A percentile compares a stretch with the other conserved stretches of the same genome.
These are phyloP conservation scores for Lepeophtheirus salmonis DNA, from an alignment of 1,140 invertebrate genomes.

Conservation along the genomic window DNA sequence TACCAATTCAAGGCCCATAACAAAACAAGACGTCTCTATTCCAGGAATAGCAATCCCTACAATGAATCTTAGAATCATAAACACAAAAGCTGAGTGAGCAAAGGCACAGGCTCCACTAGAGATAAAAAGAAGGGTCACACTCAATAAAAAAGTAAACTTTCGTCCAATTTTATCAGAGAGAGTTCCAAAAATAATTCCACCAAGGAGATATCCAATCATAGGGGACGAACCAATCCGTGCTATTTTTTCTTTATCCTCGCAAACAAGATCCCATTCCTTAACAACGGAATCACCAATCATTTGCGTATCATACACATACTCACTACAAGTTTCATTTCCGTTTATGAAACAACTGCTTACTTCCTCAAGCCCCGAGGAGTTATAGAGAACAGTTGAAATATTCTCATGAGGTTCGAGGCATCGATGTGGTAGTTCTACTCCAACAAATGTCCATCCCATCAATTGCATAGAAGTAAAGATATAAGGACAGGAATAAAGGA, in stretches of 20 bases:
- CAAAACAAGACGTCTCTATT: slow-evolving; percentile 13
- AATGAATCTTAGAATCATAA: background rate
- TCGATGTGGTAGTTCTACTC: too few relatives aligned
- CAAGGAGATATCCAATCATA: slow-evolving; percentile 14
- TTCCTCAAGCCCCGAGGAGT: too few relatives aligned
- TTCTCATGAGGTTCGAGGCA: too few relatives aligned
- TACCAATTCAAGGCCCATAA: slow-evolving; percentile 14
- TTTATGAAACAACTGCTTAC: too few relatives aligned
- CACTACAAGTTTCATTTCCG: too few relatives aligned
- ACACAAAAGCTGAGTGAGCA: background rate
- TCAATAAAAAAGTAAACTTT: slow-evolving; percentile 2
- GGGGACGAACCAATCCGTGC: slow-evolving; percentile 1
- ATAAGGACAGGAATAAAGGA: too few relatives aligned
- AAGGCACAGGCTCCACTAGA: background rate
- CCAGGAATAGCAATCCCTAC: slow-evolving; percentile 13
- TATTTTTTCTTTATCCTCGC: background rate
- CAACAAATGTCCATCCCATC: too few relatives aligned
- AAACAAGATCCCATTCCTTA: slow-evolving; percentile 1
- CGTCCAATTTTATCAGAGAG: slow-evolving; percentile 14
- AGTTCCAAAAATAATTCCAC: slow-evolving; percentile 7
- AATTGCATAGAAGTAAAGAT: too few relatives aligned
- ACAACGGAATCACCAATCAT: slow-evolving; percentile 1
- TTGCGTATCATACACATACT: background rate
- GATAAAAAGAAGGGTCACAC: background rate
- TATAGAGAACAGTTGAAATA: too few relatives aligned